Percentiles rank a stretch among this genome's conserved stretches.
These are phyloP conservation scores for Tetheella fluctuosa DNA, from an alignment of 2,888 invertebrate species.

Conservation along the genomic window DNA sequence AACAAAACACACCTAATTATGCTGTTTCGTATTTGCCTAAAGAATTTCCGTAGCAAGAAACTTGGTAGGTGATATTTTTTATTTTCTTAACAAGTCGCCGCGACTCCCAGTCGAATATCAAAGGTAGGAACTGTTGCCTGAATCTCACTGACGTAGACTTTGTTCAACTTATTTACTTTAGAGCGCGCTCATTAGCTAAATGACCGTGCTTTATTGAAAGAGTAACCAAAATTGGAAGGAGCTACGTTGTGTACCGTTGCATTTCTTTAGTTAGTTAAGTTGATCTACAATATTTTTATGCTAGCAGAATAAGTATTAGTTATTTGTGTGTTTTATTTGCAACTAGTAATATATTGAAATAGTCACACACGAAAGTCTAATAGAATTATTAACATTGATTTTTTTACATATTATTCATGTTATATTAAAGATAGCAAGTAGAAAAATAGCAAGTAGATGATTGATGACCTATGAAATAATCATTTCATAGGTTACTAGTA, in stretches of 20 bases:
- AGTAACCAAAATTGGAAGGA: constrained; percentile 61
- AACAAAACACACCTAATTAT: constrained; percentile 24
- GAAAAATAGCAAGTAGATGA: no score
- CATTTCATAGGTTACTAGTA: no score
- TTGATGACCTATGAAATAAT: no score
- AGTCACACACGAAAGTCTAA: no score
- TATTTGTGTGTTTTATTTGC: neutral
- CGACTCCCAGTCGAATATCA: constrained; percentile 56
- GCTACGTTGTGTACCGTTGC: constrained; percentile 31
- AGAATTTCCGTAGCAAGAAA: constrained; percentile 30
- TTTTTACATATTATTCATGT: no score
- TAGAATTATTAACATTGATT: no score
- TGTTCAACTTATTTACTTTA: constrained; percentile 77
- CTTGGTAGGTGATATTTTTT: constrained; percentile 48
- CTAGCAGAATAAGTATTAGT: neutral
- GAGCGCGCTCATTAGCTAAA: constrained; percentile 79
- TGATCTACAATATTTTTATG: neutral
- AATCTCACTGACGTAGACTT: constrained; percentile 71
- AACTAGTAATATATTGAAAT: neutral
- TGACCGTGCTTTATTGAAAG: constrained; percentile 75
- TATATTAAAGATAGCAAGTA: no score
- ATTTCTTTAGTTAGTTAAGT: constrained; percentile 29
- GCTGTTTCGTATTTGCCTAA: constrained; percentile 21
- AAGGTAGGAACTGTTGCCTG: constrained; percentile 61
- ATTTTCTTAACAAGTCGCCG: constrained; percentile 52